Percentiles rank a stretch among this genome's conserved stretches.
Evolutionary conservation across 2,113 vertebrate species (phyloP).

Genomic region (Motacilla tschutschensis): DNA sequence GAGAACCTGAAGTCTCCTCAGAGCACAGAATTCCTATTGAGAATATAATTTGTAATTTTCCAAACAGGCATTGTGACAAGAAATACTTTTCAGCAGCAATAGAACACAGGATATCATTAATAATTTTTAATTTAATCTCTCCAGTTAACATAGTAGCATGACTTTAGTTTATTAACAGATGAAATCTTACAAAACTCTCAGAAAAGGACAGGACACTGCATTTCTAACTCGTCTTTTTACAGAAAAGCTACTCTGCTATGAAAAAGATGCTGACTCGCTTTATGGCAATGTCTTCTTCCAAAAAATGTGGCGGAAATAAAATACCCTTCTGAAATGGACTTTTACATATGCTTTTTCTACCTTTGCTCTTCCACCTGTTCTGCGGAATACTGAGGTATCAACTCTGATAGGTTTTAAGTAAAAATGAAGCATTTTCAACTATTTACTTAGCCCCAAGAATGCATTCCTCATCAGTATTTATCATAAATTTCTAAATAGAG

Average conservation of each 20-base stretch:
- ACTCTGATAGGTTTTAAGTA: not conserved
- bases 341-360: not conserved
- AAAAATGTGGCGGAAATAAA: not conserved
- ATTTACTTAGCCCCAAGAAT: not conserved
- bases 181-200: not conserved
- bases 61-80: not conserved
- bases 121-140: not conserved
- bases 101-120: not conserved
- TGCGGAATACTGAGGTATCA: not conserved
- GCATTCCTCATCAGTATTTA: slow-evolving; percentile 3
- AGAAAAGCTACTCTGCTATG: not conserved
- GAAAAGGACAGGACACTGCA: not conserved
- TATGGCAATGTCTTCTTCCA: not conserved
- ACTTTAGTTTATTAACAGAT: not conserved
- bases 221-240: not conserved
- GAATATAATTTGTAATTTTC: not conserved
- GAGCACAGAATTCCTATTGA: not conserved
- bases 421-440: not conserved
- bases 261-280: not conserved
- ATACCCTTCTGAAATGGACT: not conserved
- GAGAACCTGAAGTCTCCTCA: not conserved
- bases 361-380: not conserved
- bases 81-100: not conserved
- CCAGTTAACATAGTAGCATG: not conserved
- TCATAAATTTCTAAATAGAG: not conserved